Evolutionary conservation across 2,113 vertebrate genomes (phyloP), one percentile per base, ranked within the genome.

Genomic region (Lasiurus cinereus): DNA sequence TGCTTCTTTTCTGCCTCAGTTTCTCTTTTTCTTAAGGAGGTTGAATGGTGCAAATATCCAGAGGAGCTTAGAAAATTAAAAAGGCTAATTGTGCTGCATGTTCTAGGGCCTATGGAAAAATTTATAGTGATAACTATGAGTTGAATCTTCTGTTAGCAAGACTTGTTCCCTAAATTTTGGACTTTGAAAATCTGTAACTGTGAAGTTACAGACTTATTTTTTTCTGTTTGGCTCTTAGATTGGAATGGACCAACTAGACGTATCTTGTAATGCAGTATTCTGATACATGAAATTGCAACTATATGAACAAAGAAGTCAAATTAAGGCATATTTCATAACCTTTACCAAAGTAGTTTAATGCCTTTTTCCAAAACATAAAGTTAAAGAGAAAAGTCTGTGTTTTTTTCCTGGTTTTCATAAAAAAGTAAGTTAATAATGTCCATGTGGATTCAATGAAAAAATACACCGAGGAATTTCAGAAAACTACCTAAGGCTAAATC

Each of bases 371-470:
- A 91, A 90, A 64, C 48, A 92, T 27, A 72, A 73, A 86, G 18
- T 69, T 85, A 76, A 90, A 24, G 19, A 19, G 36, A 8, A 84
- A 88, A 73, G 33, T 83, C 13, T 85, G 24, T 46, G 36, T 79
- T 92, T 83, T 22, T 62, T 5, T 4, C 8, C 39, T 73, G 14
- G 6, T 66, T 87, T 67, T 70, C 43, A 66, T 95, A 96, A 74
- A 91, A 91, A 66, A 27, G 43, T 88, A 70, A 90, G 70, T 91
- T 87, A 89, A 77, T 80, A 77, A 15, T 56, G 43, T 66, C 67
- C 73, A 67, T 86, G 36, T 89, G 91, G 69, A 62, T 82, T 95
- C 83, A 93, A 73, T 91, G 39, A 88, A 94, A 93, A 93, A 74
- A 64, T 29, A 59, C 16, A 83, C 22, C 84, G 27, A 70, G 70